Percentiles rank a stretch among this genome's conserved stretches.
Evolutionary conservation across 30 jellyfish, hydroid and myxozoan genomes (phyloP).

Genomic region (Cassiopea xamachana): DNA sequence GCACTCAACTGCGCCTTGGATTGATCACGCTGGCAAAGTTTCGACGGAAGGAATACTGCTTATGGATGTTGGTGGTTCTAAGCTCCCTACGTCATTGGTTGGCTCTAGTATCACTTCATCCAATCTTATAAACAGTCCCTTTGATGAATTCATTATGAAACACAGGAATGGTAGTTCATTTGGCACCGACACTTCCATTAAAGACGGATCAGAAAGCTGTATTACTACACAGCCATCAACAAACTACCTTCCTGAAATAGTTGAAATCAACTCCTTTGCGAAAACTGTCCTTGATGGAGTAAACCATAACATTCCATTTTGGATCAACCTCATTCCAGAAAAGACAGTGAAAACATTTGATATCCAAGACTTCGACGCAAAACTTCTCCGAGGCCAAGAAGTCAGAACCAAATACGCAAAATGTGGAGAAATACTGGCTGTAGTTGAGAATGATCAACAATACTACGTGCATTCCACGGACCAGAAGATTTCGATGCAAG

Average conservation of each 20-base stretch:
- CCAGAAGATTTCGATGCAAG: conserved; percentile 26
- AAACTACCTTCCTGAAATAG: conserved; percentile 37
- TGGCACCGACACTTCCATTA: neutral
- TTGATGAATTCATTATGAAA: conserved; percentile 12
- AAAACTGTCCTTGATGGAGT: conserved; percentile 59
- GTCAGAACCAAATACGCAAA: neutral
- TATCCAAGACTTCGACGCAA: conserved; percentile 41
- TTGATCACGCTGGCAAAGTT: neutral
- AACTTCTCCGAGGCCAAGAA: conserved; percentile 24
- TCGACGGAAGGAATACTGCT: conserved; percentile 45
- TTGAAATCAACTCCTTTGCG: conserved; percentile 55
- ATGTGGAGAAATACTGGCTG: conserved; percentile 42
- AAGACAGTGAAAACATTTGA: conserved; percentile 5
- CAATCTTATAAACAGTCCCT: neutral
- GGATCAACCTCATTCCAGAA: conserved; percentile 42
- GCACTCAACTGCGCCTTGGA: conserved; percentile 59
- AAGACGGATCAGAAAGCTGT: neutral
- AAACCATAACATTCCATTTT: conserved; percentile 61
- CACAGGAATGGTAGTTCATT: neutral
- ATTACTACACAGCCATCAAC: conserved; percentile 42
- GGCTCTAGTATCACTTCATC: conserved; percentile 29
- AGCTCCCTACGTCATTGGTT: conserved; percentile 48
- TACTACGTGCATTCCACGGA: conserved; percentile 30
- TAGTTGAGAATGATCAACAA: neutral
- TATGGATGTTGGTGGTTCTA: conserved; percentile 48